These are phyloP conservation scores for Bambusicola thoracicus DNA, from an alignment of 2,113 vertebrate genomes.

Conservation along the genomic window DNA sequence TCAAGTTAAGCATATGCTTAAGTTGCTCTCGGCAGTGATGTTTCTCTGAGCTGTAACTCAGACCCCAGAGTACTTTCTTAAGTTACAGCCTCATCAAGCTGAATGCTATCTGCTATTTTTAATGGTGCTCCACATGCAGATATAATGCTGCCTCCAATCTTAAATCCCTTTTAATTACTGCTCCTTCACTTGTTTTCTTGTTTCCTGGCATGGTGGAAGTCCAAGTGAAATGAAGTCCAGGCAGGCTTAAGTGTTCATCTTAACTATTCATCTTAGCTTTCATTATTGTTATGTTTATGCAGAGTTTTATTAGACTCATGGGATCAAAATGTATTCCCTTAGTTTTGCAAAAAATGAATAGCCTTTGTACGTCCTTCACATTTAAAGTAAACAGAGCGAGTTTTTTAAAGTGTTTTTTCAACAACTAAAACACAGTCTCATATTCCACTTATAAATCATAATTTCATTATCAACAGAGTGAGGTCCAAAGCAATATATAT, in stretches of 20 bases:
- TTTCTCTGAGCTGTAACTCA: background rate
- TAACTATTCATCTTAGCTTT: constrained; percentile 31
- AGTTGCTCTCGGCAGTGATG: background rate
- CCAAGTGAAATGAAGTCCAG: background rate
- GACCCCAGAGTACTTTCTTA: background rate
- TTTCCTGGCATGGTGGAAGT: constrained; percentile 31
- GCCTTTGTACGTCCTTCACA: constrained; percentile 19
- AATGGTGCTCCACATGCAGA: background rate
- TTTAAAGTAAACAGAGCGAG: constrained; percentile 50
- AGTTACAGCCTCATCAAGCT: background rate
- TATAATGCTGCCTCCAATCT: background rate
- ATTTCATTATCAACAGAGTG: constrained; percentile 66
- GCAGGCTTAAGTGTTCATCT: constrained; percentile 37
- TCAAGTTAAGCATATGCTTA: background rate
- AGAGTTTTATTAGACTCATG: constrained; percentile 60
- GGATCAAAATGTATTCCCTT: constrained; percentile 48
- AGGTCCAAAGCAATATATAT: background rate
- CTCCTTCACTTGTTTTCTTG: constrained; percentile 12
- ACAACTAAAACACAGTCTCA: background rate
- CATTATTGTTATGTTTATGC: constrained; percentile 60
- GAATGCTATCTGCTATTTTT: background rate
- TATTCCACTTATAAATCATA: constrained; percentile 41
- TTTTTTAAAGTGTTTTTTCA: constrained; percentile 44
- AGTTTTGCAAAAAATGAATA: constrained; percentile 51
- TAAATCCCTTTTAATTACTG: constrained; percentile 39